Base-by-base conservation (phyloP, 1,140 invertebrate species). In the Zophobas atratus region DNA sequence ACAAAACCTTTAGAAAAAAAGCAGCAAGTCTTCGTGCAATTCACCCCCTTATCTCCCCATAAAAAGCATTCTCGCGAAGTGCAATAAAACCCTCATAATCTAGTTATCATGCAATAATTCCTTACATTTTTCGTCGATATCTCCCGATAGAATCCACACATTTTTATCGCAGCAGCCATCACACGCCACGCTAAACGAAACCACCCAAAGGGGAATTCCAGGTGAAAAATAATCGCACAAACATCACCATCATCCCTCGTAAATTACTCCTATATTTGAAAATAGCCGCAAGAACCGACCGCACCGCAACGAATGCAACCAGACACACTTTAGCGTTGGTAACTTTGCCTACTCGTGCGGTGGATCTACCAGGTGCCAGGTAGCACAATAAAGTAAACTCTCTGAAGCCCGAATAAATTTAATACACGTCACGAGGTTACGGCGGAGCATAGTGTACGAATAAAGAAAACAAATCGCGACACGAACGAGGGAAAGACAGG, bases 301-400 rank as follows among this genome's bases (percentile, higher is more conserved):
- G 6, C 49, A 20, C 49, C n/a, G 49, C n/a, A 51, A 4, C 4
- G n/a, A 20, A 51, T 41, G 60, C 60, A 67, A 67, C 60, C 60
- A 67, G 39, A 67, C 60, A 67, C 39, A 39, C 60, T 67, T n/a
- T 67, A n/a, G 20, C 60, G 57, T 63, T 32, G 60, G 6, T 32
- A 43, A 36, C 38, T 46, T 67, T 38, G 38, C 57, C 57, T 63
- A 63, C 57, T 63, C 57, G 57, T 67, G 49, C 49, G 49, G 49
- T 51, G 39, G 60, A 67, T 67, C 60, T 67, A 67, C 60, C 60
- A 67, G 60, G 60, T 67, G 60, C 60, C 60, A 67, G 60, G 60
- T 67, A 67, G 60, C 60, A 41, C 60, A 43, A 67, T 63, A 67
- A 67, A 67, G 60, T 67, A 67, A 67, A 67, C 60, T 67, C 33